These are phyloP conservation scores for Ophioninae sp. DNA, from an alignment of 2,888 invertebrate species.

Conservation along the genomic window DNA sequence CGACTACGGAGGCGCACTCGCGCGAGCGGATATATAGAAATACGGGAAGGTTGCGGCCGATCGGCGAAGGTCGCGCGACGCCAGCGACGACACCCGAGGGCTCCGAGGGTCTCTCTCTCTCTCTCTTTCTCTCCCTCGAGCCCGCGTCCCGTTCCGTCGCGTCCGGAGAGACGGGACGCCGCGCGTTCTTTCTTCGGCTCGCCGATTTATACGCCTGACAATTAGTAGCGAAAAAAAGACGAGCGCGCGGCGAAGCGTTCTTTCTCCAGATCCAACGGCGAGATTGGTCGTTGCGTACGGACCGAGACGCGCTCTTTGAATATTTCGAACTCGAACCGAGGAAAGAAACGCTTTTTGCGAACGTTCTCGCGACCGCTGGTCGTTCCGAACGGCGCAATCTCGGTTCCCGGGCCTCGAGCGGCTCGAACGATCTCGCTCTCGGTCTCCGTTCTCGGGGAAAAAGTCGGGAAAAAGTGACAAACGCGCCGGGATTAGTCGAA, in stretches of 20 bases:
- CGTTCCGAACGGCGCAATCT: conserved; percentile 19
- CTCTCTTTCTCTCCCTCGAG: not conserved
- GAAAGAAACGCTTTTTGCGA: conserved; percentile 8
- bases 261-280: conserved; percentile 24
- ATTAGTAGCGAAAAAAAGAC: conserved; percentile 67
- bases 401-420: conserved; percentile 44
- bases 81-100: conserved; percentile 63
- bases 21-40: not conserved
- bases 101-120: conserved; percentile 42
- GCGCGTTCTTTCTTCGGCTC: conserved; percentile 1
- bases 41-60: conserved; percentile 6
- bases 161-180: conserved; percentile 14
- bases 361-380: not conserved
- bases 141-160: conserved; percentile 20
- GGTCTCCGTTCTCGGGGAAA: not conserved
- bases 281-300: conserved; percentile 29
- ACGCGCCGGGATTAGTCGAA: not conserved
- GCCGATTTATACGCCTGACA: conserved; percentile 76
- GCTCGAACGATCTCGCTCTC: conserved; percentile 19
- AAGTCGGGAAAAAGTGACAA: not conserved
- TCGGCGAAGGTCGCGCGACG: conserved; percentile 42
- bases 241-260: conserved; percentile 46
- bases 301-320: conserved; percentile 34
- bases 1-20: not conserved
- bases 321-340: conserved; percentile 36